phyloP scores from a whole-genome alignment of 2,113 vertebrate species.

The Xenopus borealis region DNA sequence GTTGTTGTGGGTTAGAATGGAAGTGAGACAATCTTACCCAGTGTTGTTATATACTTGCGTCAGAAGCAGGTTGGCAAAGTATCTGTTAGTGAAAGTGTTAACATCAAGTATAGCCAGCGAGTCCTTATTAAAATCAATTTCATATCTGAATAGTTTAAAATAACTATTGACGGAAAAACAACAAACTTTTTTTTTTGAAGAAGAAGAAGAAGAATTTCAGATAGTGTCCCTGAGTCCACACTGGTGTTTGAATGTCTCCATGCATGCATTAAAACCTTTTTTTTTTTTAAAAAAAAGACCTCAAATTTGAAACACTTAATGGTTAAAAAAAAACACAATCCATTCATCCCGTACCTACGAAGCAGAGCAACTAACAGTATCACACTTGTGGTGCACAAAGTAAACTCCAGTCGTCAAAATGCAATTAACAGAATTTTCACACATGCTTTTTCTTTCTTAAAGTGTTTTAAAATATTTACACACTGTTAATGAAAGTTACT shows the following conservation, averaged over 20 bases:
- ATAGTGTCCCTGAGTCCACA: conserved; percentile 40
- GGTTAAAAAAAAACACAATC: conserved; percentile 3
- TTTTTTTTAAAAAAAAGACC: no score
- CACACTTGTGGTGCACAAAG: conserved; percentile 22
- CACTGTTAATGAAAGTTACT: conserved; percentile 17
- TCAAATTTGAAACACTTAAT: no score
- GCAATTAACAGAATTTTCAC: conserved; percentile 18
- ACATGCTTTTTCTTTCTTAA: conserved; percentile 16
- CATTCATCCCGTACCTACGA: conserved; percentile 1
- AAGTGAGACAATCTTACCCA: no score
- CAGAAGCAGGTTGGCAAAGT: conserved; percentile 11
- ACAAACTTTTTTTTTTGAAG: no score
- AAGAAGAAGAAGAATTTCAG: not conserved
- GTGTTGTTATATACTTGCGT: no score
- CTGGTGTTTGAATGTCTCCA: conserved; percentile 4
- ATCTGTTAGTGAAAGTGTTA: not conserved
- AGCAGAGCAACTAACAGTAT: conserved; percentile 4
- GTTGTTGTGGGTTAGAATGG: no score
- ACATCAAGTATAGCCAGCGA: not conserved
- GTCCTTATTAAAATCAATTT: not conserved
- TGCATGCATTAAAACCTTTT: conserved; percentile 5
- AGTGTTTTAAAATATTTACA: conserved; percentile 35
- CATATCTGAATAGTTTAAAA: no score
- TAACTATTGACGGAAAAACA: no score
- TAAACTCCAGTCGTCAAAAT: conserved; percentile 9